Evolutionary conservation across 2,113 vertebrate genomes (phyloP).

Genomic region (Rhinoptilus africanus): DNA sequence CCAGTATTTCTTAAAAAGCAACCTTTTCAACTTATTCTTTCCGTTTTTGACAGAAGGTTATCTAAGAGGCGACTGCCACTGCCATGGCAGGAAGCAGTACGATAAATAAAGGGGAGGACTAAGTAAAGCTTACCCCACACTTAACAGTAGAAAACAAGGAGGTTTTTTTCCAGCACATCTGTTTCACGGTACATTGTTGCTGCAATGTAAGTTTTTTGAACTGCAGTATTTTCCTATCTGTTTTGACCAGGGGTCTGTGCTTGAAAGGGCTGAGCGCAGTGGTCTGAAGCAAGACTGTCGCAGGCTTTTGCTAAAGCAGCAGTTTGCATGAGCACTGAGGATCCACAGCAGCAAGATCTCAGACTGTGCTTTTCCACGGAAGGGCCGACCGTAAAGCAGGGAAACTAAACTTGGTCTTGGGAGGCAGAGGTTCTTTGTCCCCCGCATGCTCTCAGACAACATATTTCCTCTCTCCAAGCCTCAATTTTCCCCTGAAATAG

Average conservation of each 20-base stretch:
- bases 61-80: background rate
- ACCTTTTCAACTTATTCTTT: background rate
- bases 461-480: background rate
- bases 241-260: background rate
- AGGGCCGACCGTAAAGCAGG: background rate
- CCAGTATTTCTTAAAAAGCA: background rate
- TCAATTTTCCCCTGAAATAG: background rate
- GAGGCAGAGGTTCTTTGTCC: background rate
- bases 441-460: background rate
- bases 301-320: background rate
- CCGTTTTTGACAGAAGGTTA: background rate
- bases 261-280: background rate
- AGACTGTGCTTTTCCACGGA: background rate
- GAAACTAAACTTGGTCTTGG: background rate
- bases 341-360: background rate
- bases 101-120: background rate
- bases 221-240: background rate
- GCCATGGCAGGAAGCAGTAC: background rate
- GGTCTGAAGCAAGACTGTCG: background rate
- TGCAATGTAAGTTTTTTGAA: background rate
- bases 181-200: background rate
- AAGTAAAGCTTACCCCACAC: background rate
- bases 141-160: background rate
- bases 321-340: background rate
- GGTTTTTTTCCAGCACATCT: background rate